Percentiles rank a stretch among this genome's conserved stretches.
phyloP scores from a whole-genome alignment of 2,888 invertebrate species.

The Clitarchus hookeri region DNA sequence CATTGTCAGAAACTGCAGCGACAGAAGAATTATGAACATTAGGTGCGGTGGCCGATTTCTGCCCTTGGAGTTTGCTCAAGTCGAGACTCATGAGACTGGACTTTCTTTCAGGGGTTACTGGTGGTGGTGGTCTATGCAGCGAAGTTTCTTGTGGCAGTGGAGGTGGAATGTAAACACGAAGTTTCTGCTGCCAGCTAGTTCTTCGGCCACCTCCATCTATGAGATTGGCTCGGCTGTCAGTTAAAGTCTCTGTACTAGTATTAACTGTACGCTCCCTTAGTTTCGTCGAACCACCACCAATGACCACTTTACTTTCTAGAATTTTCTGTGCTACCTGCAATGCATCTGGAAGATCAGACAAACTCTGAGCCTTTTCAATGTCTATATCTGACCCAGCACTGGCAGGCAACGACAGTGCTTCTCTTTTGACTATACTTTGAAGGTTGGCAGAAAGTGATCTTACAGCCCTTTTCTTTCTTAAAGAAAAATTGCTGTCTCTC shows the following conservation, averaged over 20 bases:
- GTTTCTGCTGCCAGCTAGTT: slow-evolving; percentile 43
- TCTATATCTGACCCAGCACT: slow-evolving; percentile 59
- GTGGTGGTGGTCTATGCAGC: slow-evolving; percentile 28
- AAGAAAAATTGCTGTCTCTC: slow-evolving; percentile 48
- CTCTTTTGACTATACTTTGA: slow-evolving; percentile 69
- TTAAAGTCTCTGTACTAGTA: slow-evolving; percentile 52
- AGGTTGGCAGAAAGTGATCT: slow-evolving; percentile 84
- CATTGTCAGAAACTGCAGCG: slow-evolving; percentile 31
- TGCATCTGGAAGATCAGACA: slow-evolving; percentile 61
- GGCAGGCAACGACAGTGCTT: slow-evolving; percentile 43
- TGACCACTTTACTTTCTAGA: slow-evolving; percentile 52
- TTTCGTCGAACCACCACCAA: slow-evolving; percentile 37
- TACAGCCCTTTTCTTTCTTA: slow-evolving; percentile 78
- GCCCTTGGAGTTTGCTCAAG: slow-evolving; percentile 3
- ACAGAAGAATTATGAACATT: slow-evolving; percentile 17
- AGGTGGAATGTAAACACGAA: slow-evolving; percentile 47
- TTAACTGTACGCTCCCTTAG: slow-evolving; percentile 31
- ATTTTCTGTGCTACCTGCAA: slow-evolving; percentile 56
- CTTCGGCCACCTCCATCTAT: slow-evolving; percentile 35
- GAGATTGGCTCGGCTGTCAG: slow-evolving; percentile 51
- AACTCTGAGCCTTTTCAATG: slow-evolving; percentile 65
- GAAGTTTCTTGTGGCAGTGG: background rate
- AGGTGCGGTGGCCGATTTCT: background rate
- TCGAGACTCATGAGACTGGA: slow-evolving; percentile 28
- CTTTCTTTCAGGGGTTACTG: slow-evolving; percentile 29